Conservation (phyloP, 2,113 vertebrate genomes). For the Chionodraco myersi region DNA sequence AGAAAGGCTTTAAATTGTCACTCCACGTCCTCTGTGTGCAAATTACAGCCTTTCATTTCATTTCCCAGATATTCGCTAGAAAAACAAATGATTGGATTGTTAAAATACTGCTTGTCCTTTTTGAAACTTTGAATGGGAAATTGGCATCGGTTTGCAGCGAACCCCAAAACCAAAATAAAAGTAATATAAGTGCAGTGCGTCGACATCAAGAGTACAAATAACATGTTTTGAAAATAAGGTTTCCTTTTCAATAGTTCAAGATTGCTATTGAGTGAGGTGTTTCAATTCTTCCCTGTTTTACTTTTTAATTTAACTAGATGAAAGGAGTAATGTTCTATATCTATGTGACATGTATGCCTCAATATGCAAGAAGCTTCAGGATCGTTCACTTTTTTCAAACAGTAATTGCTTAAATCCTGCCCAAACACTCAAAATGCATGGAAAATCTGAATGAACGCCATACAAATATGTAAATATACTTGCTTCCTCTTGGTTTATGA, state of each 20-base stretch:
- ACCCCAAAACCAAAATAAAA: neutral
- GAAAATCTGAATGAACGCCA: neutral
- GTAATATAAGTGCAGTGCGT: neutral
- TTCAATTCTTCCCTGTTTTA: neutral
- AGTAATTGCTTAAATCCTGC: slow-evolving; percentile 14
- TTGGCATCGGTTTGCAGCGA: neutral
- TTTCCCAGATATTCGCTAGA: neutral
- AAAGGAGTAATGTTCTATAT: neutral
- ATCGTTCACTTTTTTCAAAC: slow-evolving; percentile 14
- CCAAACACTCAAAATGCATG: neutral
- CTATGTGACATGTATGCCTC: slow-evolving; percentile 17
- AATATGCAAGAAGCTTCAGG: slow-evolving; percentile 9
- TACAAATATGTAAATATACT: slow-evolving; percentile 5
- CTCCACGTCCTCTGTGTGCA: neutral
- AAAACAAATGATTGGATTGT: neutral
- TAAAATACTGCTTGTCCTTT: neutral
- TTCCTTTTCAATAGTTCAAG: neutral
- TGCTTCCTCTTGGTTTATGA: neutral
- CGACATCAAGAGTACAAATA: neutral
- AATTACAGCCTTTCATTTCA: neutral
- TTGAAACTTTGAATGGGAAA: neutral
- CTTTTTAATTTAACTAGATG: too few relatives aligned
- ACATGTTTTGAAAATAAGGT: neutral
- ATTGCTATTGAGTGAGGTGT: neutral
- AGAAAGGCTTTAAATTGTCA: slow-evolving; percentile 25